phyloP scores from a whole-genome alignment of 2,797 vertebrate species.

The Tapirus indicus region DNA sequence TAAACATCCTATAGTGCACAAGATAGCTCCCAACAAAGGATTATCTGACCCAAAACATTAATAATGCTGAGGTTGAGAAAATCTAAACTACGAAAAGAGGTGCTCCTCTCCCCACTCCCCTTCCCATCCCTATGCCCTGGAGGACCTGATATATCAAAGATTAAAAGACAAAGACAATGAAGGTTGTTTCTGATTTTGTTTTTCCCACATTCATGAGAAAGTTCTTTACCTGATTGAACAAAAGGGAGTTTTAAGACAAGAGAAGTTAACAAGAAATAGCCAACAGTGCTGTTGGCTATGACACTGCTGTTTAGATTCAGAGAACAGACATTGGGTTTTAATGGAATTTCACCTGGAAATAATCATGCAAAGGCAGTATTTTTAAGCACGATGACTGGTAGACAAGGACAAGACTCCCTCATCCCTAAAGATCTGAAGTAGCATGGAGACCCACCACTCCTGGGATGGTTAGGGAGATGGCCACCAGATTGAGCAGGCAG shows the following conservation, averaged over 20 bases:
- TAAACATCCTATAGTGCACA: not conserved
- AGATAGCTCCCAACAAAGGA: not conserved
- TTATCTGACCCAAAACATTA: not conserved
- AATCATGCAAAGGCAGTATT: not conserved
- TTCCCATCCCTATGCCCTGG: not conserved
- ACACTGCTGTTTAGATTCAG: not conserved
- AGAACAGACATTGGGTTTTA: not conserved
- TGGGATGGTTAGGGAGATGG: not conserved
- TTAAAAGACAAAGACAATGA: not conserved
- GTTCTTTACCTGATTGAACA: not conserved
- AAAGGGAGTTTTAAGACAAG: constrained; percentile 14
- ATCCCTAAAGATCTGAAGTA: not conserved
- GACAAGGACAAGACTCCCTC: not conserved
- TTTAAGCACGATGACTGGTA: not conserved
- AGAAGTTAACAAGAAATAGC: not conserved
- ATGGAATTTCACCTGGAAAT: not conserved
- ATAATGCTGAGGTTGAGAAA: not conserved
- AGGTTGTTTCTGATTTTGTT: not conserved
- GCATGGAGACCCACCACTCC: not conserved
- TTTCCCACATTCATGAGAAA: not conserved
- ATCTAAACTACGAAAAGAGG: not conserved
- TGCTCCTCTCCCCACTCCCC: accelerated
- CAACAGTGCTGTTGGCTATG: not conserved
- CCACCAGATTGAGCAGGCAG: not conserved
- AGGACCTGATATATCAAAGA: not conserved